Conservation (phyloP, 2,888 invertebrate species). For the Lacanobia wlatinum region DNA sequence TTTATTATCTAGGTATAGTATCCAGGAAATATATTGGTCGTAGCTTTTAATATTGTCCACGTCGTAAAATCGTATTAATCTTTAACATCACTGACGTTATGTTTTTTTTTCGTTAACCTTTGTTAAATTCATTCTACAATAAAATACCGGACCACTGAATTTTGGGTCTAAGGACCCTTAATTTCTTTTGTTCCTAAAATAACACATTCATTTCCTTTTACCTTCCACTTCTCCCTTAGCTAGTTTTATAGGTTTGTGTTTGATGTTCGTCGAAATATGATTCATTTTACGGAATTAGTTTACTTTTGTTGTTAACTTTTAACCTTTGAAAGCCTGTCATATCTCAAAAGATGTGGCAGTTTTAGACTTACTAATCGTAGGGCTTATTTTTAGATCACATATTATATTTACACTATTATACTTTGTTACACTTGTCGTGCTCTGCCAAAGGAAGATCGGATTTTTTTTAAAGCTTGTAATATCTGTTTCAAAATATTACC, state of each 20-base stretch:
- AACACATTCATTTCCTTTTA: slow-evolving; percentile 31
- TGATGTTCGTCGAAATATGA: slow-evolving; percentile 6
- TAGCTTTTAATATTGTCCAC: slow-evolving; percentile 17
- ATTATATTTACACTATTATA: background rate
- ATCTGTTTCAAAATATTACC: background rate
- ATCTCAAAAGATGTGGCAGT: background rate
- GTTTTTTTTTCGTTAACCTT: slow-evolving; percentile 4
- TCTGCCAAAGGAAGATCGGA: background rate
- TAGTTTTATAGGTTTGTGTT: slow-evolving; percentile 17
- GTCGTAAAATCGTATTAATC: slow-evolving; percentile 7
- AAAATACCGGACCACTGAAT: slow-evolving; percentile 6
- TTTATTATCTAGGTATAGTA: slow-evolving; percentile 24
- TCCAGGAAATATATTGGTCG: slow-evolving; percentile 26
- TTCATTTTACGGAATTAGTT: slow-evolving; percentile 12
- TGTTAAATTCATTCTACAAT: slow-evolving; percentile 7
- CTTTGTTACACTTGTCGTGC: background rate
- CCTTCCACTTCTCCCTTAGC: background rate
- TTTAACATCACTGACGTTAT: slow-evolving; percentile 2
- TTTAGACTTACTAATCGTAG: background rate
- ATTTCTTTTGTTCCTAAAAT: slow-evolving; percentile 46
- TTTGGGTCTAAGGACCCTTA: slow-evolving; percentile 6
- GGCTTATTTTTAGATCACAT: background rate
- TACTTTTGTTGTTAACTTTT: slow-evolving; percentile 8
- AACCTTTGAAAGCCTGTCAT: background rate
- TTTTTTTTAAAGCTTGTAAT: background rate